Evolutionary conservation across 2,113 vertebrate species (phyloP).

Genomic region (Odontesthes bonariensis): DNA sequence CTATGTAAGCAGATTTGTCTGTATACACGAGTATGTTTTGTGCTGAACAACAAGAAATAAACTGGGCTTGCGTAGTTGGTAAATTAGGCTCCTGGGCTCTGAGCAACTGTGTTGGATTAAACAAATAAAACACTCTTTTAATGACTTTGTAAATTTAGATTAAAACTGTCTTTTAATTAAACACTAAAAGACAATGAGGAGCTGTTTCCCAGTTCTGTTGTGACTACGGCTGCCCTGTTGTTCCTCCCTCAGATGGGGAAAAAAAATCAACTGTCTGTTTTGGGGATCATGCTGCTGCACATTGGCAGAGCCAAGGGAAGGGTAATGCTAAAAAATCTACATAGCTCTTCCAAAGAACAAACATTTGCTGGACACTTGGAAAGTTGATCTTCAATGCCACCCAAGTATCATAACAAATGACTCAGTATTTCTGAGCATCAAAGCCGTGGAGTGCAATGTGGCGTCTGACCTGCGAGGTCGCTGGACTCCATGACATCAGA

Average conservation of each 20-base stretch:
- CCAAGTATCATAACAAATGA: slow-evolving; percentile 72
- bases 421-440: slow-evolving; percentile 71
- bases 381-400: slow-evolving; percentile 68
- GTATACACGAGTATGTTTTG: too few species aligned
- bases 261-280: slow-evolving; percentile 47
- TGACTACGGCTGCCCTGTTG: slow-evolving; percentile 57
- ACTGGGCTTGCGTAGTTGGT: too few species aligned
- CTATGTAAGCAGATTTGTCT: too few species aligned
- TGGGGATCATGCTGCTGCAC: slow-evolving; percentile 30
- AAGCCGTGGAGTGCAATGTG: slow-evolving; percentile 68
- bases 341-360: slow-evolving; percentile 34
- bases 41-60: too few species aligned
- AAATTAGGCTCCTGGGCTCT: too few species aligned
- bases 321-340: slow-evolving; percentile 26
- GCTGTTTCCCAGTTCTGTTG: slow-evolving; percentile 53
- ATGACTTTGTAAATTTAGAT: too few species aligned
- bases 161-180: neutral
- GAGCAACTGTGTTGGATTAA: too few species aligned
- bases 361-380: slow-evolving; percentile 21
- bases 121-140: too few species aligned
- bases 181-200: slow-evolving; percentile 5
- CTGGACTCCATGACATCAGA: slow-evolving; percentile 80
- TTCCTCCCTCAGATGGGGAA: slow-evolving; percentile 39
- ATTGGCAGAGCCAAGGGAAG: slow-evolving; percentile 35
- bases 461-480: slow-evolving; percentile 76